These are phyloP conservation scores for Pocota personata DNA, from an alignment of 2,888 invertebrate species.

Conservation along the genomic window DNA sequence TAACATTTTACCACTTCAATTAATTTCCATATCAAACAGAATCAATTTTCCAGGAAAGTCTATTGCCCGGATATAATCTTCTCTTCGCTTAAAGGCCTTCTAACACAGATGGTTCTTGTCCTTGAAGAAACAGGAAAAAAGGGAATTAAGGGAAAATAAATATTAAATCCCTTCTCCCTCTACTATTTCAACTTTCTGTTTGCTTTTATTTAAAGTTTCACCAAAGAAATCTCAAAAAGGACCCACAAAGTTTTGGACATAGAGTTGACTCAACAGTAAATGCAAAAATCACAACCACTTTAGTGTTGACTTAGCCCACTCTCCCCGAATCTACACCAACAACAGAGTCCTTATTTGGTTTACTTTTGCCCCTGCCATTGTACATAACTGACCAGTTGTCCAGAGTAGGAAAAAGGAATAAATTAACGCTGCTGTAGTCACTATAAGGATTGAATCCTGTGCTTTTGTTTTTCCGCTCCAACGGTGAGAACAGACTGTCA, in stretches of 20 bases:
- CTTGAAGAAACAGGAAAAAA: slow-evolving; percentile 2
- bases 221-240: background rate
- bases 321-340: background rate
- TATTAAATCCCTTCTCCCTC: background rate
- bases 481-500: background rate
- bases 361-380: slow-evolving; percentile 20
- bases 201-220: slow-evolving; percentile 2
- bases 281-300: slow-evolving; percentile 62
- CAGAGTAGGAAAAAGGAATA: slow-evolving; percentile 28
- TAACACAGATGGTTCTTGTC: background rate
- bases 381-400: slow-evolving; percentile 47
- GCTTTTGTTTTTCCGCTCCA: slow-evolving; percentile 46
- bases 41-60: background rate
- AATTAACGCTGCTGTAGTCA: slow-evolving; percentile 50
- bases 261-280: slow-evolving; percentile 34
- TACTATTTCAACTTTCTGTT: background rate
- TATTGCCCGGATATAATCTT: background rate
- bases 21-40: slow-evolving; percentile 33
- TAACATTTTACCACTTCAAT: slow-evolving; percentile 15
- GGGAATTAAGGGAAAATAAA: background rate
- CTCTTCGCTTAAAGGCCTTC: background rate
- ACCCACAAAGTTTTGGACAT: background rate
- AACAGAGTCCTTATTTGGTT: slow-evolving; percentile 32
- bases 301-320: slow-evolving; percentile 56
- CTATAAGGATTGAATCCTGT: slow-evolving; percentile 35